Evolutionary conservation across 2,113 vertebrate species (phyloP).

Genomic region (Eudorcas thomsonii): DNA sequence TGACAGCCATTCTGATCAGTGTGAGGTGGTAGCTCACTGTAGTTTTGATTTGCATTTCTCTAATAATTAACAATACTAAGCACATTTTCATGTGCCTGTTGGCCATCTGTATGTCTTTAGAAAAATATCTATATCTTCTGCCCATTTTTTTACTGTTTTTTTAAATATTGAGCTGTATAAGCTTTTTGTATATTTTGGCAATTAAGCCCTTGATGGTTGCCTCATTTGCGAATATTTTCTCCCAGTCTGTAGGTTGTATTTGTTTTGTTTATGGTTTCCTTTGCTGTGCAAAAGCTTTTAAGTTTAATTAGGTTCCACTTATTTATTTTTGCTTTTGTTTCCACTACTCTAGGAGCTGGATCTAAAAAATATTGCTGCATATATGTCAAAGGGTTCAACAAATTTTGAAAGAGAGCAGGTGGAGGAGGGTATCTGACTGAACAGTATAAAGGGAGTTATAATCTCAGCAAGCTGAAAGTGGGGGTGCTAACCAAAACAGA

Average conservation of each 20-base stretch:
- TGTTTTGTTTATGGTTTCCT: neutral
- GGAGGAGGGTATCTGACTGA: neutral
- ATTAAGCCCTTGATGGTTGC: neutral
- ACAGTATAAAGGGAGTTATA: neutral
- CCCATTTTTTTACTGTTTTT: neutral
- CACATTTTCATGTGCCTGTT: neutral
- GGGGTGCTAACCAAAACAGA: neutral
- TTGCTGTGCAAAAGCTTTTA: neutral
- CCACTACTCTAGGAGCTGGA: neutral
- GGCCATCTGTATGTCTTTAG: neutral
- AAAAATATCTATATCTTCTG: neutral
- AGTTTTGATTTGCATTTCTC: neutral
- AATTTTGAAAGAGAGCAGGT: neutral
- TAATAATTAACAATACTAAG: neutral
- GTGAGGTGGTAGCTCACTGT: neutral
- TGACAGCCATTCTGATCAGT: neutral
- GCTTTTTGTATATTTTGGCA: neutral
- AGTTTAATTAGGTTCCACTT: neutral
- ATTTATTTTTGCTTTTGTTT: neutral
- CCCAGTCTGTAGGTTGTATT: neutral
- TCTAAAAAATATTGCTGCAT: neutral
- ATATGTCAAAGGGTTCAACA: neutral
- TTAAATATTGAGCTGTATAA: neutral
- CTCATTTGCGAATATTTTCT: neutral
- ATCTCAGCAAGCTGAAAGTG: neutral